Conservation (phyloP, 2,113 vertebrate genomes). For the Microcebus ravelobensis region DNA sequence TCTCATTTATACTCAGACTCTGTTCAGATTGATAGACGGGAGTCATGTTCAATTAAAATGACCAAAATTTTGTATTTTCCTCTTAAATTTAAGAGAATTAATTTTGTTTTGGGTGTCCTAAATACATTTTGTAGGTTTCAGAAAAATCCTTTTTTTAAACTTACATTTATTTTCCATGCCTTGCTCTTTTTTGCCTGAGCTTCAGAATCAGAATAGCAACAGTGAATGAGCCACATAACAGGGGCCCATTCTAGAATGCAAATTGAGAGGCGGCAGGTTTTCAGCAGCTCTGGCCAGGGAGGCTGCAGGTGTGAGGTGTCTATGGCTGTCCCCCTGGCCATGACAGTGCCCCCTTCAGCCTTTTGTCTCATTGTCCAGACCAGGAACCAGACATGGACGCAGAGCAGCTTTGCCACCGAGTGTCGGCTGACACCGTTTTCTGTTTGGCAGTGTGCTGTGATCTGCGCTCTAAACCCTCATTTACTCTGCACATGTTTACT, state of each 20-base stretch:
- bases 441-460: constrained; percentile 9
- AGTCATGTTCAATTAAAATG: not conserved
- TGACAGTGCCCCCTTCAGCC: not conserved
- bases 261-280: fast-evolving
- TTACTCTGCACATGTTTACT: constrained; percentile 65
- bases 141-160: not conserved
- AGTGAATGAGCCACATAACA: fast-evolving
- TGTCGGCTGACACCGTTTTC: fast-evolving
- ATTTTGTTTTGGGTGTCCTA: not conserved
- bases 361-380: not conserved
- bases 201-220: no score
- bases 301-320: fast-evolving
- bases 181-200: not conserved
- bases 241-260: fast-evolving
- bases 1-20: not conserved
- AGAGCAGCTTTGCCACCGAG: not conserved
- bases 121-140: not conserved
- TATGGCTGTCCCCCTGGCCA: fast-evolving
- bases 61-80: not conserved
- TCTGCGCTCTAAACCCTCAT: constrained; percentile 55
- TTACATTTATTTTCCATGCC: fast-evolving
- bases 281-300: not conserved
- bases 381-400: fast-evolving
- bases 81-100: not conserved
- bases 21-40: not conserved